phyloP scores from a whole-genome alignment of 2,888 invertebrate genomes.

The Terebella lapidaria region DNA sequence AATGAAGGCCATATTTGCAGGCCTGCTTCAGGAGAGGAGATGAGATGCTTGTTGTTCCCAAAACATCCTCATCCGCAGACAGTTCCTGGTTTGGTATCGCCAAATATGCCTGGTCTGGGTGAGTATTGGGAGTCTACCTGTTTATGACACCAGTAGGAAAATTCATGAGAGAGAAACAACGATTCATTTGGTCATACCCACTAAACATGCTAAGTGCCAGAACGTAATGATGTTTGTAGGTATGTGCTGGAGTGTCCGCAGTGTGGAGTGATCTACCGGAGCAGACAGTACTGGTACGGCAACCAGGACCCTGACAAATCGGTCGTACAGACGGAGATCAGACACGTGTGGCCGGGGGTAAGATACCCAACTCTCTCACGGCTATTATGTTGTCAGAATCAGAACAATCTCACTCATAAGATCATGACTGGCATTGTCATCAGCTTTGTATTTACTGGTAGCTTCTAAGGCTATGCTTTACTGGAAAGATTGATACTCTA shows the following conservation, averaged over 20 bases:
- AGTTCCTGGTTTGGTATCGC: slow-evolving; percentile 67
- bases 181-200: background rate
- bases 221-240: slow-evolving; percentile 32
- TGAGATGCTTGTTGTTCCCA: slow-evolving; percentile 61
- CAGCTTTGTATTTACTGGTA: too few species aligned
- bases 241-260: slow-evolving; percentile 70
- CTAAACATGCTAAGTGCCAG: background rate
- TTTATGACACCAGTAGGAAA: background rate
- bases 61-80: slow-evolving; percentile 55
- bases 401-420: too few species aligned
- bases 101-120: slow-evolving; percentile 74
- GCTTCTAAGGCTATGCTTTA: too few species aligned
- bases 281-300: slow-evolving; percentile 76
- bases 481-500: too few species aligned
- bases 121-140: slow-evolving; percentile 38
- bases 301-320: slow-evolving; percentile 69
- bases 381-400: too few species aligned
- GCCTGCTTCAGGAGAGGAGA: slow-evolving; percentile 24
- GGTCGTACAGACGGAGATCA: slow-evolving; percentile 64
- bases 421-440: too few species aligned
- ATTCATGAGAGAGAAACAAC: too few species aligned
- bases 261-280: slow-evolving; percentile 69
- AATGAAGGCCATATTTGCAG: too few species aligned
- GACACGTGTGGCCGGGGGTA: slow-evolving; percentile 66
- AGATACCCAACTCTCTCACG: too few species aligned